phyloP scores from a whole-genome alignment of 2,888 invertebrate species.

The Criorhina ranunculi region DNA sequence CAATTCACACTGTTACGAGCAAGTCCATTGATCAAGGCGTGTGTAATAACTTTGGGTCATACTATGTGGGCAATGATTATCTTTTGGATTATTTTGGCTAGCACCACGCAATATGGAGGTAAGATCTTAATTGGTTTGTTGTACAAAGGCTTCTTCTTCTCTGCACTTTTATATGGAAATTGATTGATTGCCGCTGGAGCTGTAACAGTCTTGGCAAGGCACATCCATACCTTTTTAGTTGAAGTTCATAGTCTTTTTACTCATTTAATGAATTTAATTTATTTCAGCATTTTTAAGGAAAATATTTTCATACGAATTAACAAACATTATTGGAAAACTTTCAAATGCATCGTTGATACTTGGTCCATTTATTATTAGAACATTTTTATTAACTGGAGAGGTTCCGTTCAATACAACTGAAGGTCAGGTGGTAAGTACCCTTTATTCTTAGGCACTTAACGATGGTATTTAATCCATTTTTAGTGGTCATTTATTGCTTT shows the following conservation, averaged over 20 bases:
- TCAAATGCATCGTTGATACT: slow-evolving; percentile 86
- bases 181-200: too few relatives aligned
- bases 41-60: slow-evolving; percentile 84
- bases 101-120: slow-evolving; percentile 85
- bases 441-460: background rate
- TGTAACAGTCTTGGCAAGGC: too few relatives aligned
- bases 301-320: slow-evolving; percentile 84
- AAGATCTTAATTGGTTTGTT: slow-evolving; percentile 56
- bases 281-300: slow-evolving; percentile 84
- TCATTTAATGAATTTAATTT: slow-evolving; percentile 75
- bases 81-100: slow-evolving; percentile 84
- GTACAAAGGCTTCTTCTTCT: too few relatives aligned
- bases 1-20: slow-evolving; percentile 75
- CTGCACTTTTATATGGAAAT: too few relatives aligned
- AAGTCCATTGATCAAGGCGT: slow-evolving; percentile 78
- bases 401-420: slow-evolving; percentile 85
- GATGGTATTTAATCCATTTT: too few relatives aligned
- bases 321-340: slow-evolving; percentile 86
- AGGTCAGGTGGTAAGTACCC: slow-evolving; percentile 85
- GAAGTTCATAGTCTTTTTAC: slow-evolving; percentile 9
- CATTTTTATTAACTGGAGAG: slow-evolving; percentile 85
- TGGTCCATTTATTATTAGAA: slow-evolving; percentile 85
- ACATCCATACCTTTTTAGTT: too few relatives aligned
- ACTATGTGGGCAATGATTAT: slow-evolving; percentile 84
- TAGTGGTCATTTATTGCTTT: too few relatives aligned